These are phyloP conservation scores for Dendrophyllia cribrosa DNA, from an alignment of 64 coral and sea anemone genomes.

Conservation along the genomic window DNA sequence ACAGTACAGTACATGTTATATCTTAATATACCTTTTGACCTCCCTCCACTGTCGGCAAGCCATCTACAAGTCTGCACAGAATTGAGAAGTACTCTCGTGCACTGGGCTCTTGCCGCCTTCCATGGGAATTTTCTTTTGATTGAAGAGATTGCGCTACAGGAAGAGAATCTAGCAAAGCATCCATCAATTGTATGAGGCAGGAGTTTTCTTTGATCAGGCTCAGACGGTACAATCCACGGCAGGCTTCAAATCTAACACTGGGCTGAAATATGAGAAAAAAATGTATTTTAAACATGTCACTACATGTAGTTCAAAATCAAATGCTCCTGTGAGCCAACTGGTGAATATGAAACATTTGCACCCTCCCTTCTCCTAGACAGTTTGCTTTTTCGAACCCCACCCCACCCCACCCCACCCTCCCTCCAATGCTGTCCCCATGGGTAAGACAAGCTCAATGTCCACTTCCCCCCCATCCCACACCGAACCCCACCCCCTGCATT, in stretches of 20 bases:
- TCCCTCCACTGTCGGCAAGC: slow-evolving; percentile 72
- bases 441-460: too few species aligned
- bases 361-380: too few species aligned
- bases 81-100: slow-evolving; percentile 92
- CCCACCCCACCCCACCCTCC: too few species aligned
- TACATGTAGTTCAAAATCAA: not conserved
- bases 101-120: slow-evolving; percentile 71
- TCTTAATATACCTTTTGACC: slow-evolving; percentile 31
- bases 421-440: too few species aligned
- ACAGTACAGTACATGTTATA: too few species aligned
- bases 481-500: too few species aligned
- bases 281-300: not conserved
- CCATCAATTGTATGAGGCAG: slow-evolving; percentile 90
- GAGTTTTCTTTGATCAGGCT: slow-evolving; percentile 97
- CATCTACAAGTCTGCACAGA: slow-evolving; percentile 91
- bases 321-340: not conserved
- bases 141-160: slow-evolving; percentile 91
- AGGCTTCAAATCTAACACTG: slow-evolving; percentile 89
- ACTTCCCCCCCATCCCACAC: too few species aligned
- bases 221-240: slow-evolving; percentile 91
- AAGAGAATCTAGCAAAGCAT: slow-evolving; percentile 90
- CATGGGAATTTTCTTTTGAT: slow-evolving; percentile 63
- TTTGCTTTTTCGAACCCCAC: too few species aligned
- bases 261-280: slow-evolving; percentile 54
- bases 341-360: too few species aligned